phyloP scores from a whole-genome alignment of 53 echinoderm and acorn worm genomes.

The Holothuria leucospilota region DNA sequence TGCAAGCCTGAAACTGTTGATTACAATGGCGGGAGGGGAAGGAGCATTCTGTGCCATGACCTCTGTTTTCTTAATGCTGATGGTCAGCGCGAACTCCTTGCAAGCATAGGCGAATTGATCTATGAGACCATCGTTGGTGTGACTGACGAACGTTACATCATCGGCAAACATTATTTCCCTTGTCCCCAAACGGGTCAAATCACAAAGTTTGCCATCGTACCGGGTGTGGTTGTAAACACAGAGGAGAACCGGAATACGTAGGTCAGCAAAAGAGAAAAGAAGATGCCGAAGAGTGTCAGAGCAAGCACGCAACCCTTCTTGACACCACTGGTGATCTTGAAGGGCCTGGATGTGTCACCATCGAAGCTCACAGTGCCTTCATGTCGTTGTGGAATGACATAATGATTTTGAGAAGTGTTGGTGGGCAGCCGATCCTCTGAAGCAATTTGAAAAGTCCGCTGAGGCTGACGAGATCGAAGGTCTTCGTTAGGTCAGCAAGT shows the following conservation, averaged over 20 bases:
- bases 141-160: slow-evolving; percentile 55
- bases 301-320: slow-evolving; percentile 78
- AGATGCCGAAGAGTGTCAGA: slow-evolving; percentile 71
- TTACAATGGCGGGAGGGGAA: slow-evolving; percentile 29
- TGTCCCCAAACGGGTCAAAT: slow-evolving; percentile 21
- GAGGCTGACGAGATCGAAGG: slow-evolving; percentile 59
- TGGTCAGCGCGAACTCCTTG: slow-evolving; percentile 68
- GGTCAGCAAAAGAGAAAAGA: slow-evolving; percentile 63
- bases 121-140: slow-evolving; percentile 55
- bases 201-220: slow-evolving; percentile 47
- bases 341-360: slow-evolving; percentile 47
- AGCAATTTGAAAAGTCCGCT: slow-evolving; percentile 49
- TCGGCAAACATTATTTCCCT: slow-evolving; percentile 71
- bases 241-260: slow-evolving; percentile 42
- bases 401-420: slow-evolving; percentile 37
- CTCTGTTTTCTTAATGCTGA: slow-evolving; percentile 77
- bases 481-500: slow-evolving; percentile 52
- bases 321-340: slow-evolving; percentile 54
- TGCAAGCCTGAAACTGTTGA: slow-evolving; percentile 1
- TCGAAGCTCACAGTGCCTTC: slow-evolving; percentile 47
- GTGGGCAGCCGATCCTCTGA: slow-evolving; percentile 52
- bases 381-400: slow-evolving; percentile 56
- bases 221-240: slow-evolving; percentile 66
- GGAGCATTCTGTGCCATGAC: slow-evolving; percentile 42
- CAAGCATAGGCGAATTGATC: slow-evolving; percentile 58